Conservation (phyloP, 2,113 vertebrate species). For the Octodon degus region DNA sequence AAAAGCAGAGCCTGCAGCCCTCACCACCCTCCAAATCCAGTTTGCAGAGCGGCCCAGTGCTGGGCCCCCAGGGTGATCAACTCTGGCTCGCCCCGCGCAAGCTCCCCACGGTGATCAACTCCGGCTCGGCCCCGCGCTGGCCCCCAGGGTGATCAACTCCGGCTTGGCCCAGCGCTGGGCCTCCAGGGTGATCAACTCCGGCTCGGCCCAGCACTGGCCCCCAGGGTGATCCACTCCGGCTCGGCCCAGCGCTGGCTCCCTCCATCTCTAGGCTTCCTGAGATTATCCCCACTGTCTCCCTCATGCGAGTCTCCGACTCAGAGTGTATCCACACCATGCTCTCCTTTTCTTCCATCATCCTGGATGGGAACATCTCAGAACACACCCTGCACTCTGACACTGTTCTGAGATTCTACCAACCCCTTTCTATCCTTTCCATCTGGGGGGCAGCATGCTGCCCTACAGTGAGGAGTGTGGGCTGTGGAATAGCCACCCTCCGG, state of each 20-base stretch:
- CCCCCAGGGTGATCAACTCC: not conserved
- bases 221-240: accelerated
- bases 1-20: not conserved
- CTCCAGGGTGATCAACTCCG: not conserved
- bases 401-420: not conserved
- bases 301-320: not conserved
- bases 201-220: not conserved
- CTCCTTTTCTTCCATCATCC: not conserved
- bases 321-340: accelerated
- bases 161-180: not conserved
- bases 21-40: not conserved
- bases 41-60: not conserved
- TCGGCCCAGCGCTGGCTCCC: not conserved
- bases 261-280: not conserved
- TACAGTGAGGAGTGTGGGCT: not conserved
- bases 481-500: not conserved
- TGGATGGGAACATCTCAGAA: not conserved
- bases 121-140: too few relatives aligned
- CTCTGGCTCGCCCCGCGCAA: accelerated
- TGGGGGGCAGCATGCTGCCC: not conserved
- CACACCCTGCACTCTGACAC: accelerated
- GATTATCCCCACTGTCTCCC: not conserved
- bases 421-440: not conserved
- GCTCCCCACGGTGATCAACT: too few relatives aligned
- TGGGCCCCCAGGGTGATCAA: not conserved